A percentile compares a stretch with the other conserved stretches of the same genome.
Conservation (phyloP, 2,888 invertebrate genomes). For the Cancer borealis region DNA sequence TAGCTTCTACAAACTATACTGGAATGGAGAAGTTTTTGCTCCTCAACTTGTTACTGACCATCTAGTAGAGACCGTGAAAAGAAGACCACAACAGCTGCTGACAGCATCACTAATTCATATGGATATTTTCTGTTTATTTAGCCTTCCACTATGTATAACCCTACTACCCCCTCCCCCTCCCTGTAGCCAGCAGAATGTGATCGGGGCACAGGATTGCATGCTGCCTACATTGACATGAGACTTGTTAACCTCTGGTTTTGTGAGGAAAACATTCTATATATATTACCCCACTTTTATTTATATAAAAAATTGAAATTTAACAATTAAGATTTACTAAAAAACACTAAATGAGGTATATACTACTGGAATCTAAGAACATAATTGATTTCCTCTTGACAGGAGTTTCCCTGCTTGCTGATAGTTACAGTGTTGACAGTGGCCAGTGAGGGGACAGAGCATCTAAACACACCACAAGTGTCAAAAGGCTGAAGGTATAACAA, state of each 20-base stretch:
- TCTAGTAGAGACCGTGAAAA: neutral
- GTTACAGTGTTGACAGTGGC: slow-evolving; percentile 11
- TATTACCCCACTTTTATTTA: slow-evolving; percentile 41
- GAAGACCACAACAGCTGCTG: neutral
- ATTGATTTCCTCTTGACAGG: slow-evolving; percentile 41
- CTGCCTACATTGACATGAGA: neutral
- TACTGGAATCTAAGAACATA: slow-evolving; percentile 30
- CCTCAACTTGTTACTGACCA: neutral
- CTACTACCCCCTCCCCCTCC: neutral
- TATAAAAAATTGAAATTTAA: slow-evolving; percentile 24
- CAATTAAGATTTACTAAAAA: slow-evolving; percentile 22
- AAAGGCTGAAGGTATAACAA: neutral
- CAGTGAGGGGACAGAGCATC: slow-evolving; percentile 31
- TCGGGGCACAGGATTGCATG: neutral
- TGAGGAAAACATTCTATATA: slow-evolving; percentile 14
- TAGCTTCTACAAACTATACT: neutral
- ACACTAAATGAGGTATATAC: slow-evolving; percentile 35
- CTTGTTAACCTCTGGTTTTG: neutral
- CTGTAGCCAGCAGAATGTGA: neutral
- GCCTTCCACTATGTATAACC: neutral
- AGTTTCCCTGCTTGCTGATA: slow-evolving; percentile 62
- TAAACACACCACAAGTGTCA: neutral
- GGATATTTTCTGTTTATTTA: neutral
- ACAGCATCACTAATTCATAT: neutral
- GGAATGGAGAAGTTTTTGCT: neutral